These are phyloP conservation scores for Lasioglossum villosulum DNA, from an alignment of 2,888 invertebrate species.

Conservation along the genomic window DNA sequence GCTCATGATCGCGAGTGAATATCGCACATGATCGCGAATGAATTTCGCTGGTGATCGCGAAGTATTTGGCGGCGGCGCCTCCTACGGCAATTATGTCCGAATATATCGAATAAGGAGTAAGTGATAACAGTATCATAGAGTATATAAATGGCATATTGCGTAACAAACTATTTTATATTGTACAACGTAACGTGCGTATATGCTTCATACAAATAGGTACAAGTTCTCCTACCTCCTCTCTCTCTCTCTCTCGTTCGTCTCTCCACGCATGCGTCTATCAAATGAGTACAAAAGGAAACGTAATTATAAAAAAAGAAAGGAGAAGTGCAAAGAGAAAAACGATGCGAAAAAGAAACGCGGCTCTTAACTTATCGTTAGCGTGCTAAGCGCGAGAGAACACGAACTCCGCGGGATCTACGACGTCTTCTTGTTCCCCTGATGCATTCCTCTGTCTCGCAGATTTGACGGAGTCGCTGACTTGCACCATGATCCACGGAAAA, in stretches of 20 bases:
- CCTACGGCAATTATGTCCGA: slow-evolving; percentile 59
- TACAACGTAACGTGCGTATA: slow-evolving; percentile 73
- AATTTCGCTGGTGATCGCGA: slow-evolving; percentile 21
- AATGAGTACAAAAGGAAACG: slow-evolving; percentile 1
- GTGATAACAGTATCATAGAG: slow-evolving; percentile 69
- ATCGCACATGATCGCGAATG: not conserved
- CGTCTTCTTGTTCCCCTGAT: slow-evolving; percentile 32
- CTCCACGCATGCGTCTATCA: slow-evolving; percentile 38
- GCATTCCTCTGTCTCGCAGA: slow-evolving; percentile 12
- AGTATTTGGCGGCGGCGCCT: slow-evolving; percentile 45
- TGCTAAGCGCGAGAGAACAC: not conserved
- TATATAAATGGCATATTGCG: slow-evolving; percentile 73
- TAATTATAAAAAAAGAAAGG: not conserved
- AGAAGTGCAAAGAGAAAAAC: not conserved
- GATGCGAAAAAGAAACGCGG: not conserved
- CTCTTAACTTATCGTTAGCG: slow-evolving; percentile 1
- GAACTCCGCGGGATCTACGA: slow-evolving; percentile 9
- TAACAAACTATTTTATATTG: slow-evolving; percentile 76
- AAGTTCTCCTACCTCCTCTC: slow-evolving; percentile 29
- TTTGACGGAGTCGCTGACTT: slow-evolving; percentile 22
- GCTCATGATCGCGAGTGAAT: not conserved
- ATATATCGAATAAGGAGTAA: slow-evolving; percentile 65
- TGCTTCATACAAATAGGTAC: slow-evolving; percentile 72
- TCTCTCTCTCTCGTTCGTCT: slow-evolving; percentile 10
- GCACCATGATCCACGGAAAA: slow-evolving; percentile 35